Percentiles rank a stretch among this genome's conserved stretches.
These are phyloP conservation scores for Microcebus lehilahytsara DNA, from an alignment of 2,113 vertebrate species.

Conservation along the genomic window DNA sequence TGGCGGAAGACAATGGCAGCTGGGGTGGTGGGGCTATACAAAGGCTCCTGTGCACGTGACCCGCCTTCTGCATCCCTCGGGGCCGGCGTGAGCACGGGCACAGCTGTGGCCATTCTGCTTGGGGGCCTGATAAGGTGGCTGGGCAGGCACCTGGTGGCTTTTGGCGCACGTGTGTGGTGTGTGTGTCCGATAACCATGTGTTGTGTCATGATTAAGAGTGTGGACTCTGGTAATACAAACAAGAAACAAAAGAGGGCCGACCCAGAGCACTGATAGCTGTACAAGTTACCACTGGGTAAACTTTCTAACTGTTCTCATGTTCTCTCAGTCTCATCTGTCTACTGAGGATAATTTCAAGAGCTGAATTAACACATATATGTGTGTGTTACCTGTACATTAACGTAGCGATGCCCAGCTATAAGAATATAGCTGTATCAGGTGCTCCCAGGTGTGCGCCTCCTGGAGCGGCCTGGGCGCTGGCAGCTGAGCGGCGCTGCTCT, in stretches of 20 bases:
- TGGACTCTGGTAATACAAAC: not conserved
- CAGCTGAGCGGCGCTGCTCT: not conserved
- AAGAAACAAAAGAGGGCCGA: not conserved
- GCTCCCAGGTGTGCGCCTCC: accelerated
- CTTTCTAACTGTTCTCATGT: not conserved
- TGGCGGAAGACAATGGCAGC: not conserved
- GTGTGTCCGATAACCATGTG: not conserved
- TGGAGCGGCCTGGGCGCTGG: not conserved
- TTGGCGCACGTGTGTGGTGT: not conserved
- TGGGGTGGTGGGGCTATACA: conserved; percentile 24
- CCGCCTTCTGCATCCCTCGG: not conserved
- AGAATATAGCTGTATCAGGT: not conserved
- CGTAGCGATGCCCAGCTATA: not conserved
- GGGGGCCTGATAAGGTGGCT: conserved; percentile 49
- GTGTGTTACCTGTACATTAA: not conserved
- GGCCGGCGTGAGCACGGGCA: not conserved
- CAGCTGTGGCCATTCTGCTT: conserved; percentile 46
- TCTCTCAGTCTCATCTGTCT: conserved; percentile 2
- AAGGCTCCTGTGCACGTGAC: conserved; percentile 21
- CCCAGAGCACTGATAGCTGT: not conserved
- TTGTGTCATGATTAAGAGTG: not conserved
- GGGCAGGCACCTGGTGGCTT: not conserved
- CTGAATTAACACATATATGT: not conserved
- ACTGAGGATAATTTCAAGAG: not conserved
- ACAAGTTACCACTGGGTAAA: too few relatives aligned